Base-by-base conservation (phyloP, 2,888 invertebrate species). In the Leistus spinibarbis region DNA sequence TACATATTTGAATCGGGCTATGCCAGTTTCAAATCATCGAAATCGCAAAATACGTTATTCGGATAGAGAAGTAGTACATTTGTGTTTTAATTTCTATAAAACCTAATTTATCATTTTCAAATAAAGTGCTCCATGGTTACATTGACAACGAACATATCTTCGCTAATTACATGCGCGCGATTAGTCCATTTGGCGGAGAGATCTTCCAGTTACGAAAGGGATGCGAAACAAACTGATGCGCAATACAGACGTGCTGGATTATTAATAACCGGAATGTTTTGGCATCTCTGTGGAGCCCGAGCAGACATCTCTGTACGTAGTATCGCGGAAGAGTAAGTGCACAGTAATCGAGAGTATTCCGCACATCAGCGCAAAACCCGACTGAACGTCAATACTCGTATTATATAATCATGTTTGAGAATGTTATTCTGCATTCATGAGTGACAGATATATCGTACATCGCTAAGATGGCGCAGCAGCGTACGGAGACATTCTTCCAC, bases 181-280 rank as follows among this genome's bases (percentile, higher is more conserved):
- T 40, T 10, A 40, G 40, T 13, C 3, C 40, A 40, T 40, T 40
- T 40, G 10, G 13, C 5, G 13, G 3, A 40, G 40, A 40, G 7
- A 40, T 40, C 13, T 13, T 10, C 40, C 40, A 40, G 40, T 5
- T 40, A 40, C 40, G 13, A 5, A 40, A 1, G 40, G n/a, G n/a
- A n/a, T n/a, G n/a, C n/a, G n/a, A n/a, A n/a, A n/a, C n/a, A n/a
- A n/a, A n/a, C 13, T 40, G 13, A 1, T 10, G 72, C 64, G 65
- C 64, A 19, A 27, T 27, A 54, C 56, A 24, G 71, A 54, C 10
- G 62, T 27, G 60, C 10, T 1, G 19, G 71, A 57, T 72, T 72
- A 72, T 72, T 72, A 72, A 72, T 72, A 72, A 72, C 72, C 66
- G 66, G 56, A 72, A 72, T 66, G 72, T 65, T 72, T 72, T 72